These are phyloP conservation scores for Dryobotodes eremita DNA, from an alignment of 2,888 invertebrate species.

Conservation along the genomic window DNA sequence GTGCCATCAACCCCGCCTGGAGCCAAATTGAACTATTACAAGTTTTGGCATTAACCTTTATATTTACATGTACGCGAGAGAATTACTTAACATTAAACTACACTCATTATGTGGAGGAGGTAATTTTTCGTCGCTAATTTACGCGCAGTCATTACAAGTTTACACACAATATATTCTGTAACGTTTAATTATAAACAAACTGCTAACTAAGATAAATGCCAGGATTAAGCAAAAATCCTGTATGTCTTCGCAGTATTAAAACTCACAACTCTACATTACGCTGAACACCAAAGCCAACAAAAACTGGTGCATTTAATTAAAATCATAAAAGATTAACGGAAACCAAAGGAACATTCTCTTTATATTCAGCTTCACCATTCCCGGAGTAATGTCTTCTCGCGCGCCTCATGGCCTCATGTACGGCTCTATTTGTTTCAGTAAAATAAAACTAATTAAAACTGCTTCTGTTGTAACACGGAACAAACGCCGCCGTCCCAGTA, in stretches of 20 bases:
- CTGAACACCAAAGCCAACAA: slow-evolving; percentile 13
- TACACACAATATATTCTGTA: not conserved
- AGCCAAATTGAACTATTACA: slow-evolving; percentile 73
- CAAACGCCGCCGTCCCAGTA: slow-evolving; percentile 39
- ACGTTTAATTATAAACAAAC: slow-evolving; percentile 13
- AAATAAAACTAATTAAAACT: slow-evolving; percentile 66
- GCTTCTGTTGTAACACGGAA: slow-evolving; percentile 42
- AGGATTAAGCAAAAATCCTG: not conserved
- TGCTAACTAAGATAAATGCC: not conserved
- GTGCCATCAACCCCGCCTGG: slow-evolving; percentile 68
- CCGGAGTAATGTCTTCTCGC: slow-evolving; percentile 38
- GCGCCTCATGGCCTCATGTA: slow-evolving; percentile 33
- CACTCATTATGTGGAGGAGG: slow-evolving; percentile 15
- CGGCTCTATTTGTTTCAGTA: slow-evolving; percentile 48
- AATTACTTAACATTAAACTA: slow-evolving; percentile 46
- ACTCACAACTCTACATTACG: slow-evolving; percentile 10
- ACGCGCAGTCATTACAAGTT: slow-evolving; percentile 20
- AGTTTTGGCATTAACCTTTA: slow-evolving; percentile 56
- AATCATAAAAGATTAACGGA: slow-evolving; percentile 46
- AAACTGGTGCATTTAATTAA: slow-evolving; percentile 57
- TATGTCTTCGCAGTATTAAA: not conserved
- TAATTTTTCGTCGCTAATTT: slow-evolving; percentile 43
- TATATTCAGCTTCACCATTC: slow-evolving; percentile 37
- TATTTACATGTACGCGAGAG: slow-evolving; percentile 36
- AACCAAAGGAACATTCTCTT: slow-evolving; percentile 50